Percentiles rank a stretch among this genome's conserved stretches.
These are phyloP conservation scores for Barbus barbus DNA, from an alignment of 2,113 vertebrate genomes.

Conservation along the genomic window DNA sequence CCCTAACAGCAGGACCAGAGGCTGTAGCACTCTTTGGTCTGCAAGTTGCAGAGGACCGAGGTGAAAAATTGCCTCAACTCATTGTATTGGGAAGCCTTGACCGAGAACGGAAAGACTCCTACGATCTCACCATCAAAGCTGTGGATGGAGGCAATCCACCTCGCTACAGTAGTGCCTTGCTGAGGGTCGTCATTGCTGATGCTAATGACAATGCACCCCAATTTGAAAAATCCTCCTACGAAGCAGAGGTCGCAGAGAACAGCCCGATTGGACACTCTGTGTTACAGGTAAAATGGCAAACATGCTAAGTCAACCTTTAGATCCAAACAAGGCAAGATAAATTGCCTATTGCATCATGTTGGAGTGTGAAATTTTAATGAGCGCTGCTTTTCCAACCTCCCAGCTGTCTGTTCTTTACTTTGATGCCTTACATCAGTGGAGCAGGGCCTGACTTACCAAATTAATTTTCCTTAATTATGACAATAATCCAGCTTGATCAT, in stretches of 20 bases:
- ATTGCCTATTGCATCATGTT: constrained; percentile 42
- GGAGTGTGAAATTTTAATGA: constrained; percentile 51
- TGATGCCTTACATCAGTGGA: constrained; percentile 49
- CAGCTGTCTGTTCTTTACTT: constrained; percentile 47
- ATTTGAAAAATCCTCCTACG: constrained; percentile 89
- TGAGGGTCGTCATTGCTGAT: constrained; percentile 91
- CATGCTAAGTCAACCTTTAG: constrained; percentile 30
- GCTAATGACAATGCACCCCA: constrained; percentile 94
- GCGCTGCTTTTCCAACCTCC: constrained; percentile 42
- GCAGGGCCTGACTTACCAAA: constrained; percentile 9
- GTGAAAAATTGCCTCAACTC: constrained; percentile 93
- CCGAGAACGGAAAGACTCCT: constrained; percentile 93
- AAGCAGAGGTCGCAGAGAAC: constrained; percentile 91
- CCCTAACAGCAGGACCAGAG: constrained; percentile 86
- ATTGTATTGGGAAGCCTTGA: constrained; percentile 95
- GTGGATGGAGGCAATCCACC: constrained; percentile 93
- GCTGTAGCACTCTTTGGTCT: constrained; percentile 91
- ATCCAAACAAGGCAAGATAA: constrained; percentile 30
- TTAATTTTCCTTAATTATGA: constrained; percentile 42
- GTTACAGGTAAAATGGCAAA: constrained; percentile 84
- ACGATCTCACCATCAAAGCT: constrained; percentile 95
- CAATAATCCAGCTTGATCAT: constrained; percentile 34
- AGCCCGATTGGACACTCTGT: constrained; percentile 96
- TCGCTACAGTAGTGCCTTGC: constrained; percentile 90
- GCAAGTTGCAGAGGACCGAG: constrained; percentile 94